Base-by-base conservation (phyloP, 1,140 invertebrate species). In the Ips typographus region DNA sequence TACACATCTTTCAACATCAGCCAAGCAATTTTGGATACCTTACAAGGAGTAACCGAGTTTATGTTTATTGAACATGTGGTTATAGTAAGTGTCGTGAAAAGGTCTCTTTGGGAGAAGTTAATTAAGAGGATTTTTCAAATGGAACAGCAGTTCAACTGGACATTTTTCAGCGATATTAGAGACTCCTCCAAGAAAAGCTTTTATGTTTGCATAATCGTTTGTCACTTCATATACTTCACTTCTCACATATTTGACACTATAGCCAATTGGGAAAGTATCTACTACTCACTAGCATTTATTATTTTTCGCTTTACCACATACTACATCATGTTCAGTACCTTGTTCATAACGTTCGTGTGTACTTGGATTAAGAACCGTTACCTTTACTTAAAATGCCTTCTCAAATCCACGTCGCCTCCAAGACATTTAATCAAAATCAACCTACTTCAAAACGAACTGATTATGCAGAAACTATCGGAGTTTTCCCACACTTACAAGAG, bases 241-340 rank as follows among this genome's bases (percentile, higher is more conserved):
- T 40, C 58, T 1, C 68, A 70, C 52, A 40, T 64, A 4, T 70
- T 49, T 47, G 68, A 70, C 22, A 57, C 22, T 1, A 64, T 70
- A 4, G 52, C 38, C 7, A 63, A 70, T 42, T 70, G 68, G 68
- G 40, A 8, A 6, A 44, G 6, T 7, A 5, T 64, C 8, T 57
- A 51, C 8, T 70, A 70, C 37, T 56, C 68, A 0, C 39, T 70
- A 40, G 52, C 68, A 56, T 70, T 70, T 57, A 60, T 70, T 6
- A 70, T 70, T 36, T 70, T 63, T 43, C 59, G 68, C 8, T 57
- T 70, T 37, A 64, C 61, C 36, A 63, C 68, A 2, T 70, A 70
- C 39, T 70, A 70, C 40, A 62, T 70, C 2, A 60, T 70, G 59
- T 70, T 63, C 52, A 57, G 36, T 36, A 70, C 61, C 1, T 38